Base-by-base conservation (phyloP, 2,888 invertebrate species). In the Ctena decussata region DNA sequence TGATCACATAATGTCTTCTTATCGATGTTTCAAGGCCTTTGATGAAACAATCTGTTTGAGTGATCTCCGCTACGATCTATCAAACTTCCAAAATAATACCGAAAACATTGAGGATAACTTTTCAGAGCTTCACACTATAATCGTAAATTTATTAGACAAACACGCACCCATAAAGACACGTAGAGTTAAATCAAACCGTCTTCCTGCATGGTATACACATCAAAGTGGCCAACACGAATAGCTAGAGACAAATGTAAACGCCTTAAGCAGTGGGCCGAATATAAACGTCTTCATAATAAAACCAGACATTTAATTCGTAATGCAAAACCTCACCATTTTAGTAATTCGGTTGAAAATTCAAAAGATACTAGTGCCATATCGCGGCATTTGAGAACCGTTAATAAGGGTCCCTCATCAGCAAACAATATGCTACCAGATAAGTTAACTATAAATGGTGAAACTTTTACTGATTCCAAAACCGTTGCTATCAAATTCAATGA, bases 161-260 rank as follows among this genome's bases (percentile, higher is more conserved):
- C 60, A 60, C 6, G 60, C 60, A 11, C 60, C 60, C 5, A 60
- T 27, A 6, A 60, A 60, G 30, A 27, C 60, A 30, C 60, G 24
- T 6, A 60, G 60, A 30, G 60, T 60, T 27, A 60, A 60, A 30
- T 60, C 24, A 30, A 60, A 30, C 30, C 27, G 60, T 30, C 60
- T 60, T 60, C 60, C 60, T 18, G 18, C 27, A 5, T 60, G 60
- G 60, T 60, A 60, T 30, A 60, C 60, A 6, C 30, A 24, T 60
- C 27, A 60, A 60, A 60, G 24, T 11, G 60, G 60, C 3, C 27
- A 60, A 11, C 60, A 30, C 60, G 30, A 60, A 30, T 30, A 60
- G 30, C 60, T 60, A 60, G 60, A 18, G 60, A 60, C 30, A 60
- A 60, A 60, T 60, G 60, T 30, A 60, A 60, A 60, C 60, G 60